Evolutionary conservation across 2,888 invertebrate genomes (phyloP).

Genomic region (Coremacera marginata): DNA sequence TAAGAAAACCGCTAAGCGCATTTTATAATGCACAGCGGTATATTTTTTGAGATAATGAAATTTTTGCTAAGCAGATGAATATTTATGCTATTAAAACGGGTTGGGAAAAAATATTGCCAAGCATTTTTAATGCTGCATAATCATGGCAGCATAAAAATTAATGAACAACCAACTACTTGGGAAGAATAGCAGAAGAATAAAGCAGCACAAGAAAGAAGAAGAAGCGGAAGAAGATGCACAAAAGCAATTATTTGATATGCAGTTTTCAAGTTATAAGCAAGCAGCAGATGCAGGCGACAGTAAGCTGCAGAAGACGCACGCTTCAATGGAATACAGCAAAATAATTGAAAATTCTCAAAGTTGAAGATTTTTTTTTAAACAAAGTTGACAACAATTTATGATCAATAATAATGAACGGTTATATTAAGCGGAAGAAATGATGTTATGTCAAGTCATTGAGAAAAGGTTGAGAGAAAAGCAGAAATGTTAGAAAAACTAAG

Average conservation of each 20-base stretch:
- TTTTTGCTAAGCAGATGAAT: neutral
- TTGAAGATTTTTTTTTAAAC: neutral
- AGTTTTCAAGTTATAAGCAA: neutral
- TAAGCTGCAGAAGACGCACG: neutral
- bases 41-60: neutral
- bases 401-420: conserved; percentile 9
- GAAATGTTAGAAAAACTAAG: too few relatives aligned
- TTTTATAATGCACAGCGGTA: neutral
- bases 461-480: neutral
- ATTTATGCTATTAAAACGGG: neutral
- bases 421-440: conserved; percentile 1
- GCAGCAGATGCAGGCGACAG: neutral
- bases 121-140: too few relatives aligned
- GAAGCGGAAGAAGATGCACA: neutral
- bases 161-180: neutral
- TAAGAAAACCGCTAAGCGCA: neutral
- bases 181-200: neutral
- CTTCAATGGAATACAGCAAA: neutral
- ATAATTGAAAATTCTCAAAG: neutral
- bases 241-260: conserved; percentile 13
- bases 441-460: conserved; percentile 5
- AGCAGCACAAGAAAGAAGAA: neutral
- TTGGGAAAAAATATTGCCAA: neutral
- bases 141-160: neutral
- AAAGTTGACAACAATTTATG: conserved; percentile 13